These are phyloP conservation scores for Holothuria leucospilota DNA, from an alignment of 53 echinoderm and acorn worm species.

Conservation along the genomic window DNA sequence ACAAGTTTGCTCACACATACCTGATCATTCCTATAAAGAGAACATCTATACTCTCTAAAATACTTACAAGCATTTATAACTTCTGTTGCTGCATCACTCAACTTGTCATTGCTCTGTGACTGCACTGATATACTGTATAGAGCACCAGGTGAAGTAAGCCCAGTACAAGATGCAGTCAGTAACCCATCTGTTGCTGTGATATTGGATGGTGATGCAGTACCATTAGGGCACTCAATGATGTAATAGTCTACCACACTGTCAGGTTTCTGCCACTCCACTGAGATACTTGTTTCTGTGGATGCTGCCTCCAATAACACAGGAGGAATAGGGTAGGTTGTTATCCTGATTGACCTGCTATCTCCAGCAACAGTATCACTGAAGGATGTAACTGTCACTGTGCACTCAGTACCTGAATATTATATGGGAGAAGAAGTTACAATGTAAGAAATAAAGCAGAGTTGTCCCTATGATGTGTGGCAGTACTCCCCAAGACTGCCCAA, in stretches of 20 bases:
- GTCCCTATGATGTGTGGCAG: not conserved
- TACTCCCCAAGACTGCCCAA: no score
- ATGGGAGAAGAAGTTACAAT: not conserved
- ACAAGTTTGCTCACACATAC: no score
- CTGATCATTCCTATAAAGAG: no score
- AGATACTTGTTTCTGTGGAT: constrained; percentile 17
- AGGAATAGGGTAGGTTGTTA: not conserved
- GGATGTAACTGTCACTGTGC: not conserved
- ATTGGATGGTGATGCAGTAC: not conserved
- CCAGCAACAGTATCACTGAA: not conserved
- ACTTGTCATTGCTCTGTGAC: constrained; percentile 59
- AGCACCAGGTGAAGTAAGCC: constrained; percentile 53
- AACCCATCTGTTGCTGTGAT: not conserved
- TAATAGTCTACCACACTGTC: constrained; percentile 18
- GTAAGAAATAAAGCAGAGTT: not conserved
- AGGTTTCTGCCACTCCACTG: constrained; percentile 4
- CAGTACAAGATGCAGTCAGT: constrained; percentile 63
- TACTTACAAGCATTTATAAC: constrained; percentile 22
- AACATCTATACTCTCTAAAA: no score
- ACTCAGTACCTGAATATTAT: not conserved
- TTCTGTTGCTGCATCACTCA: not conserved
- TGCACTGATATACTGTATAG: constrained; percentile 57
- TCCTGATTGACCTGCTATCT: not conserved
- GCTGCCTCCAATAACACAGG: not conserved
- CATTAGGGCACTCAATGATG: not conserved